These are phyloP conservation scores for Cassiopea xamachana DNA, from an alignment of 30 jellyfish, hydroid and myxozoan genomes.

Conservation along the genomic window DNA sequence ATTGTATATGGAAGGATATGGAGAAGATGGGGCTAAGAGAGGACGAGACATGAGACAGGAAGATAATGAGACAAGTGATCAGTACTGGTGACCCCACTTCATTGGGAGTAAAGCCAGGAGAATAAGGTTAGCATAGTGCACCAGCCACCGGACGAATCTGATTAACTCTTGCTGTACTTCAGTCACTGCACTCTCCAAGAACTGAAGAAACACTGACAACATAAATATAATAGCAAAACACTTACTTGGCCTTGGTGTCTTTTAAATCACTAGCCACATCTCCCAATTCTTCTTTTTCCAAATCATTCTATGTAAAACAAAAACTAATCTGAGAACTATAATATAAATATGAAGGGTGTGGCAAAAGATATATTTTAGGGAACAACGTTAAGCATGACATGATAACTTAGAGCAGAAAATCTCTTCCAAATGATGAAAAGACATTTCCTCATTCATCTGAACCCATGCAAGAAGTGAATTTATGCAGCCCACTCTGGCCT, in stretches of 20 bases:
- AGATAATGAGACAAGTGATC: not conserved
- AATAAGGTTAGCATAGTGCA: too few relatives aligned
- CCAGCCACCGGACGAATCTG: too few relatives aligned
- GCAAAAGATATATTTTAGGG: not conserved
- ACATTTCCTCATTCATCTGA: too few relatives aligned
- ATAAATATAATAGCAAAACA: not conserved
- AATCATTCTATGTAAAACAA: not conserved
- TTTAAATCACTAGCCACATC: not conserved
- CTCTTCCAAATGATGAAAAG: too few relatives aligned
- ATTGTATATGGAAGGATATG: not conserved
- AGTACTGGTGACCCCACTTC: not conserved
- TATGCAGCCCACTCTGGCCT: too few relatives aligned
- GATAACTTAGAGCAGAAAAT: too few relatives aligned
- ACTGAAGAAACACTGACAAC: not conserved
- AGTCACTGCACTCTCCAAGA: not conserved
- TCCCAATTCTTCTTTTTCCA: slow-evolving; percentile 13
- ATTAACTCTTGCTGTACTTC: too few relatives aligned
- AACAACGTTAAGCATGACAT: too few relatives aligned
- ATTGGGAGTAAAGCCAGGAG: not conserved
- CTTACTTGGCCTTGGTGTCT: not conserved
- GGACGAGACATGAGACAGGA: not conserved
- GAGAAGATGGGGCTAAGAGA: not conserved
- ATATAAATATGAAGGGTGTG: not conserved
- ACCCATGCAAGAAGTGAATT: too few relatives aligned
- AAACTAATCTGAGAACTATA: not conserved